Conservation (phyloP, 37 sponge, comb jelly and placozoan genomes). For the Bolinopsis microptera region DNA sequence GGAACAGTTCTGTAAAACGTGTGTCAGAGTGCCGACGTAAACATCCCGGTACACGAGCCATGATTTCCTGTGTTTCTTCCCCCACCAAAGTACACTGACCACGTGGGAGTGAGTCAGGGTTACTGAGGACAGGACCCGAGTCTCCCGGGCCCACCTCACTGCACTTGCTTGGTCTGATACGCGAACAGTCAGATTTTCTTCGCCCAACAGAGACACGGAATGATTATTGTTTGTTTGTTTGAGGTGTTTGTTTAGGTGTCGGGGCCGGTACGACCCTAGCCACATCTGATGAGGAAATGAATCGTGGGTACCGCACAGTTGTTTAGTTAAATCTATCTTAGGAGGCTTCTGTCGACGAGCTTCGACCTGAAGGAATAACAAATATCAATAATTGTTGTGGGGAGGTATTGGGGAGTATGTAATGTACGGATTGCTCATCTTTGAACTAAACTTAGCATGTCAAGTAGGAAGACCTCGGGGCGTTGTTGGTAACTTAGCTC, state of each 20-base stretch:
- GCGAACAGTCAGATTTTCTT: conserved; percentile 44
- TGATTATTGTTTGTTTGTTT: conserved; percentile 26
- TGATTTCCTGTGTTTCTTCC: conserved; percentile 54
- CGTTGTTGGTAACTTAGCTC: neutral
- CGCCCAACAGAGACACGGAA: conserved; percentile 15
- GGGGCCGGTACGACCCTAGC: conserved; percentile 32
- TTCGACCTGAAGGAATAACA: conserved; percentile 7
- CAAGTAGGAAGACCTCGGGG: neutral
- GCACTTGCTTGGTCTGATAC: conserved; percentile 57
- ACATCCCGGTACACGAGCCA: conserved; percentile 60
- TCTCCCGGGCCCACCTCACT: conserved; percentile 48
- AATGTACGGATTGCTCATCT: neutral
- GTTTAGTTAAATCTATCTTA: conserved; percentile 32
- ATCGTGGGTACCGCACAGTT: neutral
- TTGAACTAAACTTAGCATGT: neutral
- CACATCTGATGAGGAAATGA: conserved; percentile 39
- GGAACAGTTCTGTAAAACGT: conserved; percentile 54
- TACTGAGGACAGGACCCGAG: neutral
- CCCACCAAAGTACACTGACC: conserved; percentile 58
- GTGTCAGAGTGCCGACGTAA: conserved; percentile 51
- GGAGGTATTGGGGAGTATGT: neutral
- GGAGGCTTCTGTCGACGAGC: conserved; percentile 1
- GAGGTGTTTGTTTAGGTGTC: neutral
- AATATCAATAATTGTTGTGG: neutral
- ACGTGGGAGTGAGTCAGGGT: conserved; percentile 32